Evolutionary conservation across 2,888 invertebrate genomes (phyloP).

Genomic region (Epistrophe eligans): DNA sequence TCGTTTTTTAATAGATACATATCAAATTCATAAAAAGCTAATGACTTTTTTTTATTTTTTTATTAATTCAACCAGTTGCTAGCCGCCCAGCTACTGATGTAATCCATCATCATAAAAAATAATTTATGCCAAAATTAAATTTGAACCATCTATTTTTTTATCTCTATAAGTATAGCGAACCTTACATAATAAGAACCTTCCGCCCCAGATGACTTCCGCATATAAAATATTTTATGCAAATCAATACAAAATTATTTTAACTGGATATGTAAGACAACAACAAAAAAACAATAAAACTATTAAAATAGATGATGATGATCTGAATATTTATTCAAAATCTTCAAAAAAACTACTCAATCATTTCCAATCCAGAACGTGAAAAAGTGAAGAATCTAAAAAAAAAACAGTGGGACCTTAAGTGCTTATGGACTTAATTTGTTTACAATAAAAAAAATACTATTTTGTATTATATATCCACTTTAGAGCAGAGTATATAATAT

Average conservation of each 20-base stretch:
- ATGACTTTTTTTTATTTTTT: not conserved
- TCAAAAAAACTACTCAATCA: conserved; percentile 1
- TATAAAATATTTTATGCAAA: conserved; percentile 24
- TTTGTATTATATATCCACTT: not conserved
- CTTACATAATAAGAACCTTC: not conserved
- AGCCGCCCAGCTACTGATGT: not conserved
- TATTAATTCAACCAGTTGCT: not conserved
- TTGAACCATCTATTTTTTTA: not conserved
- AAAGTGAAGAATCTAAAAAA: not conserved
- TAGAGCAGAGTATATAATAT: not conserved
- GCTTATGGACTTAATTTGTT: not conserved
- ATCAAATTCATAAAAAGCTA: not conserved
- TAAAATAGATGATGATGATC: conserved; percentile 12
- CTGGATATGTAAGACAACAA: not conserved
- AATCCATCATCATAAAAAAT: conserved; percentile 8
- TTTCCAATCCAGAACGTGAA: not conserved
- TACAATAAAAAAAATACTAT: not conserved
- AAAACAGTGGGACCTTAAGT: not conserved
- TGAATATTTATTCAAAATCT: conserved; percentile 7
- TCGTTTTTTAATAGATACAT: conserved; percentile 20
- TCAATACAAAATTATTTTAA: not conserved
- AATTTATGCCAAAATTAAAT: not conserved
- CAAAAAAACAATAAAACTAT: not conserved
- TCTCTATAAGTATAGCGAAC: not conserved
- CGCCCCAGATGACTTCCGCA: conserved; percentile 20